Percentiles rank a stretch among this genome's conserved stretches.
Evolutionary conservation across 2,113 vertebrate species (phyloP).

Genomic region (Dasyornis broadbenti): DNA sequence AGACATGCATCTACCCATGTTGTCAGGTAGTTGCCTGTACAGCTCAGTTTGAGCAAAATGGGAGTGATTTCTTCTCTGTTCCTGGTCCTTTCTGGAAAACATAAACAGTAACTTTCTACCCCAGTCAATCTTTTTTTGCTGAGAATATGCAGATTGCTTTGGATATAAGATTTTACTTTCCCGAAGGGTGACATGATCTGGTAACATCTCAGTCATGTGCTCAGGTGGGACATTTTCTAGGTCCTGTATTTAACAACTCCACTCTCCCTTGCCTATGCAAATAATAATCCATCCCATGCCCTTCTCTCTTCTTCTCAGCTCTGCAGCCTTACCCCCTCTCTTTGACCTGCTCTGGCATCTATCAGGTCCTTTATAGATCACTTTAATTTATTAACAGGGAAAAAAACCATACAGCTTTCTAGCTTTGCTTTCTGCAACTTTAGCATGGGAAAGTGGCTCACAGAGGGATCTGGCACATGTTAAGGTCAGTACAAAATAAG

Average conservation of each 20-base stretch:
- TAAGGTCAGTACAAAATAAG: background rate
- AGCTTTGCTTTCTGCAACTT: background rate
- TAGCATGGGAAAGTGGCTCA: background rate
- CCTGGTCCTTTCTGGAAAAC: background rate
- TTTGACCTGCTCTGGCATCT: background rate
- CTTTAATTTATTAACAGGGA: background rate
- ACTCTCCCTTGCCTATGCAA: background rate
- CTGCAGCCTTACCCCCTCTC: background rate
- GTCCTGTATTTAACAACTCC: background rate
- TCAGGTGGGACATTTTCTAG: background rate
- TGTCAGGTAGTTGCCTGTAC: rapidly evolving
- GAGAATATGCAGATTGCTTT: background rate
- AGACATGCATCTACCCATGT: background rate
- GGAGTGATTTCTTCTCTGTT: background rate
- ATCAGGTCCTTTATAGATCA: background rate
- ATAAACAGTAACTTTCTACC: background rate
- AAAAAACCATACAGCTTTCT: background rate
- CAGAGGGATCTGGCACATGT: background rate
- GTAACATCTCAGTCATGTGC: background rate
- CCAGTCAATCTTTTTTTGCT: background rate
- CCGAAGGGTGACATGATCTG: background rate
- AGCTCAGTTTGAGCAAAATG: background rate
- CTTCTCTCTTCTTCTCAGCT: background rate
- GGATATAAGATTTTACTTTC: background rate
- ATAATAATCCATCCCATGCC: background rate